Conservation (phyloP, 2,888 invertebrate species). For the Thereva unica region DNA sequence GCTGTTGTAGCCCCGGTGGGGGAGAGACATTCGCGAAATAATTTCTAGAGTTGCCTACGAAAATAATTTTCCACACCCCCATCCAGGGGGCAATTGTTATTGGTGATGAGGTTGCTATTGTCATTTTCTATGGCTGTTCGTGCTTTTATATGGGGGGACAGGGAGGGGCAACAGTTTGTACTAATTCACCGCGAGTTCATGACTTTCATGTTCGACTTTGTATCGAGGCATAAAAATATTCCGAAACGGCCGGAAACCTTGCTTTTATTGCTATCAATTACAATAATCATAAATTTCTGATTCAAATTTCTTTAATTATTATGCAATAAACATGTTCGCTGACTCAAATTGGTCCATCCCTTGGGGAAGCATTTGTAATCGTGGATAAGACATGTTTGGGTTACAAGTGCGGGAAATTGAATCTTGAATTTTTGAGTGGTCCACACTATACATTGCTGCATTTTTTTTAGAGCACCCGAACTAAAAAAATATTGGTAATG, state of each 20-base stretch:
- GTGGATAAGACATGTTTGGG: too few species aligned
- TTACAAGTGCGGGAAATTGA: too few species aligned
- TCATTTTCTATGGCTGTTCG: conserved; percentile 3
- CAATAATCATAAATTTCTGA: conserved; percentile 19
- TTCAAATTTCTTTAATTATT: not conserved
- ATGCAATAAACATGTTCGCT: too few species aligned
- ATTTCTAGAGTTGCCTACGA: not conserved
- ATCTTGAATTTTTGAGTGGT: too few species aligned
- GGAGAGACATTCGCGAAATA: not conserved
- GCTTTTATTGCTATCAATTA: conserved; percentile 14
- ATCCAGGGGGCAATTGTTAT: conserved; percentile 12
- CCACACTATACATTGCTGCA: too few species aligned
- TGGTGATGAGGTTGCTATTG: conserved; percentile 9
- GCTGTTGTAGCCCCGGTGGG: too few species aligned
- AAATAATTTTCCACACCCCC: conserved; percentile 14
- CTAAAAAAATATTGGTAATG: too few species aligned
- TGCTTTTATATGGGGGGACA: not conserved
- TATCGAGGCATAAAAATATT: conserved; percentile 20
- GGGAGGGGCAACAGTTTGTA: conserved; percentile 28
- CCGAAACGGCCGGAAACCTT: not conserved
- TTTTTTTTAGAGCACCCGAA: too few species aligned
- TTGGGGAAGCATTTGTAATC: too few species aligned
- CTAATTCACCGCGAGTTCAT: not conserved
- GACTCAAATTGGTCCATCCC: too few species aligned
- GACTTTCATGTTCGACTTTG: too few species aligned